Base-by-base conservation (phyloP, 2,113 vertebrate genomes). In the Peromyscus polionotus region DNA sequence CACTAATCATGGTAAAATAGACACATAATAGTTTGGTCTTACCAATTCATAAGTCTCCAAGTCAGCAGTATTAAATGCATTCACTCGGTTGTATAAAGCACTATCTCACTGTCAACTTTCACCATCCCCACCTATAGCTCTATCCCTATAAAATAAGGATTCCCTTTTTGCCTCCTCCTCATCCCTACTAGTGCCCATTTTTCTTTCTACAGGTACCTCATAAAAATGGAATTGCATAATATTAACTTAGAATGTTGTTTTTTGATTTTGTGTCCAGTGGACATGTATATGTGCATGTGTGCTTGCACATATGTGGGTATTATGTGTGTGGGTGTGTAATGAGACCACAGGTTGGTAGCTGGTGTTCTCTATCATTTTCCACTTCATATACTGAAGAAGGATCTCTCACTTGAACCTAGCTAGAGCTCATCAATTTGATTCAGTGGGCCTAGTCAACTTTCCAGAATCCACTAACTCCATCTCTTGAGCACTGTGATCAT, bases 241-340 rank as follows among this genome's bases (percentile, higher is more conserved):
- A 75, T 89, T 95, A 19, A 51, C 24, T 87, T 72, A 42, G 24
- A 26, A 88, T 51, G 87, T 63, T 72, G 39, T 61, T 95, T 81
- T 83, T 59, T 59, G 36, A 16, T 39, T 83, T 83, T 61, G 57
- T 83, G 36, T 61, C 3, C 16, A 61, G 19, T 83, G 22, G 14
- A 39, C 36, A 83, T 79, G 4, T 19, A 45, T 76, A 7, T 80
- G 12, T 20, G 17, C 51, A 22, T 39, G n/a, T 24, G 33, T 22
- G 8, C 42, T 75, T 75, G 22, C 20, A 42, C 57, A 20, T 61
- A 61, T 39, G 36, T 61, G 36, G 54, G 36, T 22, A 39, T 39
- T 83, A 83, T 83, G 11, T n/a, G 11, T n/a, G 36, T 59, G 36
- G 2, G 11, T 83, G 1, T 83, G 3, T 83, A 61, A 39, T 24